Base-by-base conservation (phyloP, 1,140 invertebrate genomes). In the Ruditapes philippinarum region DNA sequence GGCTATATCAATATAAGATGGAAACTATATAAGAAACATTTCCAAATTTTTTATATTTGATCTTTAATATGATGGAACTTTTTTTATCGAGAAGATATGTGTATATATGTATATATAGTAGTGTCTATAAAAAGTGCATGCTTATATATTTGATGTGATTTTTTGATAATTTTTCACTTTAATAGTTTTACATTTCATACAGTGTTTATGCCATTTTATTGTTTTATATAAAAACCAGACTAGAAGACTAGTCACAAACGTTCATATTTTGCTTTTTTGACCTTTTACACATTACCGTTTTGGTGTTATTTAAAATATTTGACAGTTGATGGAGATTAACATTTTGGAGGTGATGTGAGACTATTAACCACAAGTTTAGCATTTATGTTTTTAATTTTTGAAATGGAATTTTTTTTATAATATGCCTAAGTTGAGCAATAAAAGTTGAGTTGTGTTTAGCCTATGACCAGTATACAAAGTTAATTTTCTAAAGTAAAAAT, bases 81-180 rank as follows among this genome's bases (percentile, higher is more conserved):
- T 17, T 79, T 79, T n/a, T 81, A 40, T 51, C 40, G 31, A 81
- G 25, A 19, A 36, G n/a, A 4, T 78, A 38, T 81, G 57, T n/a
- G n/a, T 81, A 65, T 81, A 81, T 81, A 81, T 81, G 38, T 65
- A 79, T 79, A 79, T 79, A 57, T 49, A 12, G 76, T 38, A 79
- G 11, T 57, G 14, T 81, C n/a, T 81, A 42, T 62, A 81, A 78
- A 78, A 78, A 36, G 42, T 51, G 74, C 74, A 78, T 78, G 74
- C 74, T 78, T 78, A 51, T 78, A 70, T 70, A 70, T 70, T 70
- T 70, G 65, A 40, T 70, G 65, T 70, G 65, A 70, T 70, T 70
- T 70, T 70, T 2, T 9, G 65, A 70, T 28, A n/a, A n/a, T n/a
- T n/a, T n/a, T 70, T 70, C 1, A 33, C 65, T 70, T 70, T 57